Conservation (phyloP, 2,888 invertebrate genomes). For the Horisme vitalbata region DNA sequence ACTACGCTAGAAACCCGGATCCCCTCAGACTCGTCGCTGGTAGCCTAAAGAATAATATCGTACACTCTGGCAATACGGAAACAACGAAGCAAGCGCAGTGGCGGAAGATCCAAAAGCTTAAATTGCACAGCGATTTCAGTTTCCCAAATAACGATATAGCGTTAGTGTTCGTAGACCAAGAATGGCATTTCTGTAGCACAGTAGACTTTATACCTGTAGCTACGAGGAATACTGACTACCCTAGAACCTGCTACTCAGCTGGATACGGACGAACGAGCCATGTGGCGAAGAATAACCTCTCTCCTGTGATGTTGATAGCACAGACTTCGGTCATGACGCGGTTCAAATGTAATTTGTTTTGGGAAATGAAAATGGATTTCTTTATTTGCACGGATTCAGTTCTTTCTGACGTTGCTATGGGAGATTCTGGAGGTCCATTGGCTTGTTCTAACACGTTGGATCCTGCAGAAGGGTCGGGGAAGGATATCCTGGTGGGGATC, state of each 20-base stretch:
- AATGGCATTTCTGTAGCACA: conserved; percentile 40
- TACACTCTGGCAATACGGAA: conserved; percentile 41
- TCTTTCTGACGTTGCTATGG: conserved; percentile 47
- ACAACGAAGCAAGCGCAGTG: conserved; percentile 39
- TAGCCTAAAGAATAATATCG: conserved; percentile 36
- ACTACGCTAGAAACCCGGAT: conserved; percentile 37
- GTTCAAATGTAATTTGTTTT: conserved; percentile 46
- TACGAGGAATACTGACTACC: conserved; percentile 40
- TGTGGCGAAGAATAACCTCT: conserved; percentile 3
- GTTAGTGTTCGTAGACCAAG: conserved; percentile 36
- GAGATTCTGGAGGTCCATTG: conserved; percentile 67
- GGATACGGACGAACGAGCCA: conserved; percentile 52
- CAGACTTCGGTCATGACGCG: conserved; percentile 43
- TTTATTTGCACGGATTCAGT: conserved; percentile 51
- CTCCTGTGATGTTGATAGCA: conserved; percentile 48
- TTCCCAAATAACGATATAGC: conserved; percentile 58
- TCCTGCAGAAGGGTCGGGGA: conserved; percentile 34
- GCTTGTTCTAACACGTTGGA: conserved; percentile 48
- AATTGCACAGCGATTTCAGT: conserved; percentile 35
- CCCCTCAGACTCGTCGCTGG: conserved; percentile 55
- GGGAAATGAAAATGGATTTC: conserved; percentile 58
- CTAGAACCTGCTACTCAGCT: conserved; percentile 43
- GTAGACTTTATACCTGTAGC: conserved; percentile 44
- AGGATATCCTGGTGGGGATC: conserved; percentile 54
- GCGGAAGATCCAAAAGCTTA: conserved; percentile 35